Evolutionary conservation across 2,888 invertebrate species (phyloP), one percentile per base, ranked within the genome.

Genomic region (Tetragonisca angustula): DNA sequence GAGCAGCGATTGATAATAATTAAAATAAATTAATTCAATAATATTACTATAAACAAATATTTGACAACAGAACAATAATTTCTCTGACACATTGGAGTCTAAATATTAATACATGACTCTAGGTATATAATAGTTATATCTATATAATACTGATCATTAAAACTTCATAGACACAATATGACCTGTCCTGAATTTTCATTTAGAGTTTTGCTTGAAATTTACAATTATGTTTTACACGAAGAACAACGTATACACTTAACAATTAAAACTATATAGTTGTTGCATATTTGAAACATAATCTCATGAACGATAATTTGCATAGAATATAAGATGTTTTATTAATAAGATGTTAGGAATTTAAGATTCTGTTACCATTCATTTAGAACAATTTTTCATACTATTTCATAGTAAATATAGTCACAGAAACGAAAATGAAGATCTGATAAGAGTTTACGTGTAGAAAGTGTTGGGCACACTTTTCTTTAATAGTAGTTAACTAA

Each of bases 401-500:
- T 19, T 68, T 49, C 17, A 32, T 0, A 9, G 43, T 15, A 49
- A n/a, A 13, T 24, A 56, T 0, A 13, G 32, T 0, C 5, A 9
- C 17, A 11, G n/a, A 50, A 76, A 43, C 4, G 70, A 77, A 73
- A 78, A 73, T 32, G 59, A 73, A 59, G 67, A 67, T 32, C 11
- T 11, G 24, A 76, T 56, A 76, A 32, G 17, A 67, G 70, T 49
- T 76, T 62, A 36, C 17, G 64, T 75, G 59, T 82, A 82, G 79
- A 82, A 84, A 84, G 81, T 84, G 19, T 49, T 24, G 67, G 64
- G 50, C 56, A 52, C 32, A 43, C 69, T 52, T 13, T 73, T 81
- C 65, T 49, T 59, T 43, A 43, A 11, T 43, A 32, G 65, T 50
- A 76, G 59, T 79, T 59, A 81, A 85, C 75, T 88, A 89, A 89